phyloP scores from a whole-genome alignment of 2,113 vertebrate genomes.

The Chascanopsetta lugubris region DNA sequence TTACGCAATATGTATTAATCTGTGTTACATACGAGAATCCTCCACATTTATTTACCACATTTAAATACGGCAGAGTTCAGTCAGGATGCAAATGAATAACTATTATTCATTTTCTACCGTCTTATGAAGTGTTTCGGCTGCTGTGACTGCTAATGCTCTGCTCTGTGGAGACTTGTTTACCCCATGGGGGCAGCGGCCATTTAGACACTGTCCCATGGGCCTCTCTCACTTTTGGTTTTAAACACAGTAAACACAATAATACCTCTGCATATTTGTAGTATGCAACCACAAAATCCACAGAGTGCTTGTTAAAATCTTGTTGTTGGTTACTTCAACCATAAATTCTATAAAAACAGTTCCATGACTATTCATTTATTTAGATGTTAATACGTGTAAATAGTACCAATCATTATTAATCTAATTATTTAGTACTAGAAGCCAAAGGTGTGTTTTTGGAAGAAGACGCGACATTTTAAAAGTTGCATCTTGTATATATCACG shows the following conservation, averaged over 20 bases:
- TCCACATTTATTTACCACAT: neutral
- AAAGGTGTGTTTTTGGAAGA: neutral
- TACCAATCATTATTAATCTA: neutral
- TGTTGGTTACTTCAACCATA: constrained; percentile 10
- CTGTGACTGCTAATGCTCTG: constrained; percentile 3
- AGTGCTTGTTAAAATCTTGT: constrained; percentile 12
- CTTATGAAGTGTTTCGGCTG: constrained; percentile 6
- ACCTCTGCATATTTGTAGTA: constrained; percentile 19
- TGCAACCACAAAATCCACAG: constrained; percentile 12
- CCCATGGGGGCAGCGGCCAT: constrained; percentile 27
- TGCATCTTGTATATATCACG: too few relatives aligned
- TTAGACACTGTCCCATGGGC: constrained; percentile 15
- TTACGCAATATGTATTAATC: neutral
- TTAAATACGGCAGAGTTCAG: neutral
- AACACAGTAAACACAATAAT: constrained; percentile 23
- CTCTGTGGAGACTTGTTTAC: constrained; percentile 18
- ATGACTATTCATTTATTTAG: constrained; percentile 13
- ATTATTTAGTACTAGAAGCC: constrained; percentile 3
- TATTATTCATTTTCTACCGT: neutral
- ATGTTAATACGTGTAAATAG: constrained; percentile 7
- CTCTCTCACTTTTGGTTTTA: constrained; percentile 21
- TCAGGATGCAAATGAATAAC: neutral
- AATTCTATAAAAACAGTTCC: constrained; percentile 9
- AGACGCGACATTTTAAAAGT: neutral
- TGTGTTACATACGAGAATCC: neutral